These are phyloP conservation scores for Lepidonotus clava DNA, from an alignment of 2,888 invertebrate genomes.

Conservation along the genomic window DNA sequence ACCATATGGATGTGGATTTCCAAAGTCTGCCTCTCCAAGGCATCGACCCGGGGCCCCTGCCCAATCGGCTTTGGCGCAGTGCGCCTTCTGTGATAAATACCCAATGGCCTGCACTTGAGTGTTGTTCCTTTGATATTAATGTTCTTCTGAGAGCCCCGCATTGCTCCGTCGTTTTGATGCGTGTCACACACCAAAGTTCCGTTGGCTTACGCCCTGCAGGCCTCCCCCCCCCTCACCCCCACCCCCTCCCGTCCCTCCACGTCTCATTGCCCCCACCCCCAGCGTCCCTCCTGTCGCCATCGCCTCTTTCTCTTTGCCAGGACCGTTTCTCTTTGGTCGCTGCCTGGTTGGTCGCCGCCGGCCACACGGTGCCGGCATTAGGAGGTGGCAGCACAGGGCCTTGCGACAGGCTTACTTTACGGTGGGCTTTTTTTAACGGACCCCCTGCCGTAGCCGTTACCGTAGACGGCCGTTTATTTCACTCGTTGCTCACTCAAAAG, in stretches of 20 bases:
- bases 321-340: background rate
- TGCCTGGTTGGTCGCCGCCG: background rate
- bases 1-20: no score
- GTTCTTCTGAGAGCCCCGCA: conserved; percentile 34
- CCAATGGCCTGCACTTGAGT: conserved; percentile 1
- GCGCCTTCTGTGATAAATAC: background rate
- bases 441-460: background rate
- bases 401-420: background rate
- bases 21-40: no score
- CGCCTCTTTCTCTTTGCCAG: background rate
- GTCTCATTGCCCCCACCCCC: background rate
- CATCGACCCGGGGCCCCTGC: no score
- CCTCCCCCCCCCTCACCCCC: background rate
- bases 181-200: conserved; percentile 35
- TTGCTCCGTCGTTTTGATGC: conserved; percentile 26
- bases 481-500: background rate
- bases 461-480: background rate
- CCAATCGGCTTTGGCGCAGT: background rate
- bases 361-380: background rate
- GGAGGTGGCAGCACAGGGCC: background rate
- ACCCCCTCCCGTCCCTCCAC: background rate
- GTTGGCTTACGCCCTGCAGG: conserved; percentile 33
- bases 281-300: background rate
- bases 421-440: background rate
- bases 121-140: conserved; percentile 35